These are phyloP conservation scores for Clarias gariepinus DNA, from an alignment of 2,113 vertebrate species.

Conservation along the genomic window DNA sequence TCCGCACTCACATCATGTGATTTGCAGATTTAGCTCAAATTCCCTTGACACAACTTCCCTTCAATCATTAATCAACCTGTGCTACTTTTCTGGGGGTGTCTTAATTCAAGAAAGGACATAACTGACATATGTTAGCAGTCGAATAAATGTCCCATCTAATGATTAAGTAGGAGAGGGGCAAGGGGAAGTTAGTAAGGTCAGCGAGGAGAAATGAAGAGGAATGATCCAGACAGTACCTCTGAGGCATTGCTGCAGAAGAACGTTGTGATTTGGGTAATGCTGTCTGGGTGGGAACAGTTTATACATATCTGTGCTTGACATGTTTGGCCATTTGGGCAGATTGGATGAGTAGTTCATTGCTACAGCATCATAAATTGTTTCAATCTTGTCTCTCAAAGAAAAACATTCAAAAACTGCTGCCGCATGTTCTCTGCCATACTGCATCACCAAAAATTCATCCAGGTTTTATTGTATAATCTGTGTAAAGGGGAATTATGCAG, in stretches of 20 bases:
- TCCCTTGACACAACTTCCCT: neutral
- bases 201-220: neutral
- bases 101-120: neutral
- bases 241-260: neutral
- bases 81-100: neutral
- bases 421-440: neutral
- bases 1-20: neutral
- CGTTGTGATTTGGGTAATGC: neutral
- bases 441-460: neutral
- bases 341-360: neutral
- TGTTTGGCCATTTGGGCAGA: neutral
- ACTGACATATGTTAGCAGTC: neutral
- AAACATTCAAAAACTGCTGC: neutral
- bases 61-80: neutral
- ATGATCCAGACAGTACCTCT: neutral
- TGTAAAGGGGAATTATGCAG: neutral
- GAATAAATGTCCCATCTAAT: neutral
- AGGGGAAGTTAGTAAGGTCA: neutral
- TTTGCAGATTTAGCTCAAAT: slow-evolving; percentile 1
- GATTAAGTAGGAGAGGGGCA: neutral
- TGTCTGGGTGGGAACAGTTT: neutral
- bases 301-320: neutral
- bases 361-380: neutral
- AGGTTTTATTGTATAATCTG: neutral
- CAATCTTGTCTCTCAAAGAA: neutral